Percentiles rank a stretch among this genome's conserved stretches.
Evolutionary conservation across 2,113 vertebrate genomes (phyloP).

Genomic region (Leucoraja erinaceus): DNA sequence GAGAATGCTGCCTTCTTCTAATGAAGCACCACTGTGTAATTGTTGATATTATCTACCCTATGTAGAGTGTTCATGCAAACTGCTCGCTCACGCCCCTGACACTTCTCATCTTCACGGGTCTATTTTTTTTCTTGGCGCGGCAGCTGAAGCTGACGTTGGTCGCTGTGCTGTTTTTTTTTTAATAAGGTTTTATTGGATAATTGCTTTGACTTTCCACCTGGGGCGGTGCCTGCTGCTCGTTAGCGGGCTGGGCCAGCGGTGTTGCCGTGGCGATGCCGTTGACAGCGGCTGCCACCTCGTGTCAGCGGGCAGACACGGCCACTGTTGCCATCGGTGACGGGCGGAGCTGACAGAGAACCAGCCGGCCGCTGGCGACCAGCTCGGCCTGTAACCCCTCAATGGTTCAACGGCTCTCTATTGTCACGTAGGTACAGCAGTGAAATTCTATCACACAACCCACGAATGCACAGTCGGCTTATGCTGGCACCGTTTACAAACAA

Average conservation of each 20-base stretch:
- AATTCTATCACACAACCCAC: too few species aligned
- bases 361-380: not conserved
- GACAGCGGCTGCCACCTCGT: constrained; percentile 47
- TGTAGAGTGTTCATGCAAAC: not conserved
- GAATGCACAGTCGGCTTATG: too few species aligned
- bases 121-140: constrained; percentile 1
- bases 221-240: constrained; percentile 55
- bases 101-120: constrained; percentile 11
- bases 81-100: constrained; percentile 19
- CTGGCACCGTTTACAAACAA: too few species aligned
- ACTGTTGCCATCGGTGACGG: not conserved
- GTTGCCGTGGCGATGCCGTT: constrained; percentile 42
- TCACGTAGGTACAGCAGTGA: too few species aligned
- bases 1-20: constrained; percentile 37
- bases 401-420: too few species aligned
- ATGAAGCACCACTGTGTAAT: constrained; percentile 30
- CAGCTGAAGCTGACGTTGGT: constrained; percentile 47
- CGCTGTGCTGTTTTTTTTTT: constrained; percentile 48
- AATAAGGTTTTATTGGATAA: constrained; percentile 57
- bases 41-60: constrained; percentile 39
- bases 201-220: constrained; percentile 60
- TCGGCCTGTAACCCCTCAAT: constrained; percentile 8
- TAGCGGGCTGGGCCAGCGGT: constrained; percentile 54
- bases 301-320: constrained; percentile 39
- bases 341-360: constrained; percentile 1